A percentile compares a stretch with the other conserved stretches of the same genome.
phyloP scores from a whole-genome alignment of 2,113 vertebrate species.

The Psilopsiagon aurifrons region DNA sequence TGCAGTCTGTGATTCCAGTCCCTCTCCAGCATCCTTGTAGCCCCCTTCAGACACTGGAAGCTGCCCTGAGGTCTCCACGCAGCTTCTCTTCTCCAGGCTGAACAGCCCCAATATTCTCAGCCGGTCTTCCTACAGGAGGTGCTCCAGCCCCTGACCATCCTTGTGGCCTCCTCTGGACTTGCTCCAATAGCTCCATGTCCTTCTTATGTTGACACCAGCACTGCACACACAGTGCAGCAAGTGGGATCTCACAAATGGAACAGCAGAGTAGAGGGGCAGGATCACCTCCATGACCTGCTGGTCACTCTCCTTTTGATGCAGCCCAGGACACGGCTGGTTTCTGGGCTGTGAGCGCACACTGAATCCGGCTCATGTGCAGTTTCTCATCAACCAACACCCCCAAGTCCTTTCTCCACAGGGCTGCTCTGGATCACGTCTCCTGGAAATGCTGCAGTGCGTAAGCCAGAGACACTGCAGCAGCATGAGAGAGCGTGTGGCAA shows the following conservation, averaged over 20 bases:
- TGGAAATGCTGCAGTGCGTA: not conserved
- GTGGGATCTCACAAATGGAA: not conserved
- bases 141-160: too few species aligned
- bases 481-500: rapidly evolving
- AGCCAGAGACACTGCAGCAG: not conserved
- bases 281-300: not conserved
- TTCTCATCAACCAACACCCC: not conserved
- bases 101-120: too few species aligned
- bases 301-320: not conserved
- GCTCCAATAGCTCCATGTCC: not conserved
- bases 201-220: not conserved
- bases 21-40: not conserved
- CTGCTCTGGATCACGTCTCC: not conserved
- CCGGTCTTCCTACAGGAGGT: too few species aligned
- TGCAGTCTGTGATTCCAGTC: not conserved
- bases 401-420: not conserved
- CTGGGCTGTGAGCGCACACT: not conserved
- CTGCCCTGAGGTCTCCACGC: too few species aligned
- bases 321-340: not conserved
- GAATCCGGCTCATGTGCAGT: not conserved
- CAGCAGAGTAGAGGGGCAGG: not conserved
- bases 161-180: not conserved
- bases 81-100: too few species aligned
- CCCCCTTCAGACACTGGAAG: too few species aligned
- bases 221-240: not conserved